Evolutionary conservation across 1,140 invertebrate species (phyloP), one percentile per base, ranked within the genome.

Genomic region (Teleogryllus occipitalis): DNA sequence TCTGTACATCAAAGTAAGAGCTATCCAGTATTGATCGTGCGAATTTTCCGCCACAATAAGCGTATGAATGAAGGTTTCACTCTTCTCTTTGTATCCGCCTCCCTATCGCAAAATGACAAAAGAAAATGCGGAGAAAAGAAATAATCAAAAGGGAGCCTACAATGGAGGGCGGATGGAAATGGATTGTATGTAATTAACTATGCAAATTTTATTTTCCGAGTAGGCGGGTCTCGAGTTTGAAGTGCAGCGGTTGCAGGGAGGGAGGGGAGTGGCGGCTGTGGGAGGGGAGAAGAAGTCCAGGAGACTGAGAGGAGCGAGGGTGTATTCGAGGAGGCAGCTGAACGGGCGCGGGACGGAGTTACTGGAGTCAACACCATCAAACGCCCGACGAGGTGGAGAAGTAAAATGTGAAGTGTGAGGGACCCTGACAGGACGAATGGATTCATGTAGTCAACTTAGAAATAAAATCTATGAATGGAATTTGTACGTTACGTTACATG

Each of bases 131-230:
- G 54, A 18, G 54, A 65, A 65, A 65, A 65, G 54, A 65, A 65
- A 65, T 65, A 65, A 65, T 65, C 10, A 65, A 65, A 65, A 65
- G 54, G 54, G 54, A 65, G 54, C 54, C 18, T 65, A 65, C 54
- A 65, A 65, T 65, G 27, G 27, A 65, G 54, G 7, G 54, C 18
- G 54, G 54, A 65, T 65, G 18, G 54, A 18, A 65, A 65, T 65
- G 54, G 54, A 65, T 65, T 65, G 54, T 65, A 65, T 65, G 54
- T 65, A 65, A 65, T 65, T 65, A 65, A 65, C 54, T 65, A 65
- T 65, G 54, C 18, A 65, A 65, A 65, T 65, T 65, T 65, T 65
- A 65, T 65, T 65, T 65, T 65, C 54, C 54, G 54, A 65, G 7
- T 65, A 10, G 10, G 18, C 54, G 54, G 54, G 54, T 65, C 54